phyloP scores from a whole-genome alignment of 2,797 vertebrate species.

The Cossypha polioptera region DNA sequence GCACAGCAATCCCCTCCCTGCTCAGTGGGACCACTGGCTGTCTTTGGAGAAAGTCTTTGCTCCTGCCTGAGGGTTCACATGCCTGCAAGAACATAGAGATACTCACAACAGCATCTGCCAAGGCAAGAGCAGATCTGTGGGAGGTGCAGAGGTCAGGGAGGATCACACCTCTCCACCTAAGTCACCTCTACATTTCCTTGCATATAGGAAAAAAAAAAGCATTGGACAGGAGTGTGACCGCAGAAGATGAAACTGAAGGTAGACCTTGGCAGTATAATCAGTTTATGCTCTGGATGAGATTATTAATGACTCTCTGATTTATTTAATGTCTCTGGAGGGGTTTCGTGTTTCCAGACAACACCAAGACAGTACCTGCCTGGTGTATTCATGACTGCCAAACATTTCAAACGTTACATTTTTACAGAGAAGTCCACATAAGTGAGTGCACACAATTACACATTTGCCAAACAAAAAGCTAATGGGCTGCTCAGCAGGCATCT shows the following conservation, averaged over 20 bases:
- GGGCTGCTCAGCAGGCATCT: neutral
- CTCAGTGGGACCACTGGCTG: neutral
- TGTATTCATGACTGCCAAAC: neutral
- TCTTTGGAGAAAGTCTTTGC: neutral
- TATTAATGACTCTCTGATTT: neutral
- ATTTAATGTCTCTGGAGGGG: neutral
- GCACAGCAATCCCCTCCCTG: accelerated
- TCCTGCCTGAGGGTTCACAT: neutral
- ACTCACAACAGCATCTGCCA: neutral
- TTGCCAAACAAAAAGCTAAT: neutral
- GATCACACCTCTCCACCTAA: neutral
- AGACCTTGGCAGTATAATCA: neutral
- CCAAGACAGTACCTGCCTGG: neutral
- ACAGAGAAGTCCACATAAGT: neutral
- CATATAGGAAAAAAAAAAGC: neutral
- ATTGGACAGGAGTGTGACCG: neutral
- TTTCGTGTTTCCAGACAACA: neutral
- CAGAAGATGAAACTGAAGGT: neutral
- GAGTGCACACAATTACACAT: neutral
- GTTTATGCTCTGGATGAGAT: neutral
- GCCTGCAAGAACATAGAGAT: accelerated
- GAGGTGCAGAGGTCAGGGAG: neutral
- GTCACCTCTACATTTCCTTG: neutral
- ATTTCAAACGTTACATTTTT: neutral
- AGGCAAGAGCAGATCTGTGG: accelerated